Evolutionary conservation across 2,113 vertebrate genomes (phyloP).

Genomic region (Diadophis punctatus): DNA sequence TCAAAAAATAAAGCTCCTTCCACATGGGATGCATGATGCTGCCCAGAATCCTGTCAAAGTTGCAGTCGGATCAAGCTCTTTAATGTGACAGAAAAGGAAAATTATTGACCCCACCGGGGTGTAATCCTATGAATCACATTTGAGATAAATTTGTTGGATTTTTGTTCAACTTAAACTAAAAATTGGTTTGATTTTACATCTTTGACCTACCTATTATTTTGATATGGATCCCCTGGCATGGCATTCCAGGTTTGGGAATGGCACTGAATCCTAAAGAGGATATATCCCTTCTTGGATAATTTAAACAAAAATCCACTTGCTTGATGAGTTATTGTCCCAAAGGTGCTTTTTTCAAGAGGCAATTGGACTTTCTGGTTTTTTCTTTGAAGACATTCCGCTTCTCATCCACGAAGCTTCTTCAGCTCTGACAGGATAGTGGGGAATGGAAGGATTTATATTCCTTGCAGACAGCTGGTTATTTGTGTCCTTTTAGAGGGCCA

Average conservation of each 20-base stretch:
- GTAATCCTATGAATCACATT: background rate
- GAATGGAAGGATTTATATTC: too few relatives aligned
- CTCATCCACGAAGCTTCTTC: too few relatives aligned
- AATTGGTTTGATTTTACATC: background rate
- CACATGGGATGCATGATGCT: background rate
- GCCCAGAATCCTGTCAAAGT: background rate
- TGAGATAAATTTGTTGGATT: background rate
- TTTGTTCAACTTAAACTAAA: background rate
- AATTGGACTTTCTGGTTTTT: too few relatives aligned
- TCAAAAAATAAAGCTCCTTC: background rate
- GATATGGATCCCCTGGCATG: background rate
- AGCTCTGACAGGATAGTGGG: too few relatives aligned
- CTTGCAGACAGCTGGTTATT: too few relatives aligned
- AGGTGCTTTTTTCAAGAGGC: too few relatives aligned
- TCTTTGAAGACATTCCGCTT: too few relatives aligned
- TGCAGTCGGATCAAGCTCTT: background rate
- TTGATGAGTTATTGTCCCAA: too few relatives aligned
- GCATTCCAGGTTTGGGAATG: background rate
- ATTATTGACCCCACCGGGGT: background rate
- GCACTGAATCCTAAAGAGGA: background rate
- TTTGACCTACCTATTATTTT: background rate
- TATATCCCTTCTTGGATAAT: background rate
- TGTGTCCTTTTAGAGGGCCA: too few relatives aligned
- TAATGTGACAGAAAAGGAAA: background rate
- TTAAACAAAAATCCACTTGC: background rate